A percentile compares a stretch with the other conserved stretches of the same genome.
Conservation (phyloP, 2,888 invertebrate species). For the Eumerus sabulonum region DNA sequence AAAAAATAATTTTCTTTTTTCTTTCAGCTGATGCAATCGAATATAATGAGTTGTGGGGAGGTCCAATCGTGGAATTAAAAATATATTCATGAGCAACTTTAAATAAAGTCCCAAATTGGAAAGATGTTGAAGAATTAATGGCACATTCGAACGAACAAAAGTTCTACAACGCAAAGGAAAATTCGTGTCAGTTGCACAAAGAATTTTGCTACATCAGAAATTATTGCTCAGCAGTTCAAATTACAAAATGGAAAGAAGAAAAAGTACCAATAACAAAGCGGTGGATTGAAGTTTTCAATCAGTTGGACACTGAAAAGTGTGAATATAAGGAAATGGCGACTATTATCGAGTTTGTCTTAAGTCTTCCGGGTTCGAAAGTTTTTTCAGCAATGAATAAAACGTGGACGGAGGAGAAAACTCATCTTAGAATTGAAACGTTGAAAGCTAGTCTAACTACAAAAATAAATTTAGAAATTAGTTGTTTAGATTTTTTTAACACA, state of each 20-base stretch:
- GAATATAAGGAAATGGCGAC: slow-evolving; percentile 15
- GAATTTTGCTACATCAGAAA: slow-evolving; percentile 10
- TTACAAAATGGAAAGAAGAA: slow-evolving; percentile 12
- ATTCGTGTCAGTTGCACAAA: slow-evolving; percentile 14
- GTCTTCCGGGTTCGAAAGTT: slow-evolving; percentile 9
- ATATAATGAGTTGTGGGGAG: slow-evolving; percentile 7
- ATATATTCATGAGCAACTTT: slow-evolving; percentile 17
- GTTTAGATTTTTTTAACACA: slow-evolving; percentile 10
- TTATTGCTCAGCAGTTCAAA: background rate
- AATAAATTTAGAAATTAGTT: slow-evolving; percentile 14
- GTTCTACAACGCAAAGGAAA: slow-evolving; percentile 20
- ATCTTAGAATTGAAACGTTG: slow-evolving; percentile 14
- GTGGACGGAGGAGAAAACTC: slow-evolving; percentile 17
- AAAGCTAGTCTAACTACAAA: slow-evolving; percentile 14
- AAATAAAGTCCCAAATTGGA: slow-evolving; percentile 19
- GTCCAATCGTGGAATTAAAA: slow-evolving; percentile 15
- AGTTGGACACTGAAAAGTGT: slow-evolving; percentile 18
- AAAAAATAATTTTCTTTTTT: slow-evolving; percentile 9
- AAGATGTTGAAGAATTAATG: slow-evolving; percentile 12
- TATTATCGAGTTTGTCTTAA: slow-evolving; percentile 20
- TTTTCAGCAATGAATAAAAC: slow-evolving; percentile 19
- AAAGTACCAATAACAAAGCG: background rate
- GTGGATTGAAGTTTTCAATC: slow-evolving; percentile 8
- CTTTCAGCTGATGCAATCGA: slow-evolving; percentile 2
- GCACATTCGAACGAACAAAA: slow-evolving; percentile 16